Conservation (phyloP, 2,797 vertebrate species). For the Gouania willdenowi region DNA sequence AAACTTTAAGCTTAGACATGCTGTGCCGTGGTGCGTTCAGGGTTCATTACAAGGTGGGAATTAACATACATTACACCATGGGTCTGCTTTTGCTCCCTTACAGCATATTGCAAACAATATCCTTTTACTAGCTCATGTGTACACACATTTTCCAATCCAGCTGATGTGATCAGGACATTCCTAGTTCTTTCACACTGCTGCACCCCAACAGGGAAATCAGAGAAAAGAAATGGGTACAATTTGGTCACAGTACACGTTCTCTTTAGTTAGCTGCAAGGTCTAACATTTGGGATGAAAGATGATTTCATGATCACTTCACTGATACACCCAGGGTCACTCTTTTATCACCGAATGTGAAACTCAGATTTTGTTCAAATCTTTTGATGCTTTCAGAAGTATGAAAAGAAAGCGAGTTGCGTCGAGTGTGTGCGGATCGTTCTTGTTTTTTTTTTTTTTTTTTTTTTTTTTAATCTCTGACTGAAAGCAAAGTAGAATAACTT, state of each 20-base stretch:
- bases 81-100: too few species aligned
- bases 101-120: too few species aligned
- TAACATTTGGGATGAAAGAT: not conserved
- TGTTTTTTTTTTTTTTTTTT: too few species aligned
- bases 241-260: too few species aligned
- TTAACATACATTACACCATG: too few species aligned
- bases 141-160: not conserved
- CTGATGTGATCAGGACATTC: too few species aligned
- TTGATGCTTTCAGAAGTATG: conserved; percentile 17
- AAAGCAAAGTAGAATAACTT: too few species aligned
- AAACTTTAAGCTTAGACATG: too few species aligned
- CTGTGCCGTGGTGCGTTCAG: too few species aligned
- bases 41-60: too few species aligned
- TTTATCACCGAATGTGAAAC: conserved; percentile 10
- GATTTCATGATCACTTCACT: not conserved
- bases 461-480: conserved; percentile 23
- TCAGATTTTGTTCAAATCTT: conserved; percentile 19
- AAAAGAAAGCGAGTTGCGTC: conserved; percentile 10
- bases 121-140: not conserved
- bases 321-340: conserved; percentile 24
- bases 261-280: too few species aligned
- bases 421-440: not conserved
- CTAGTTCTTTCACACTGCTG: conserved; percentile 34
- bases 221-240: too few species aligned
- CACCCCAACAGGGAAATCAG: conserved; percentile 9